These are phyloP conservation scores for Catamblyrhynchus diadema DNA, from an alignment of 2,797 vertebrate species.

Conservation along the genomic window DNA sequence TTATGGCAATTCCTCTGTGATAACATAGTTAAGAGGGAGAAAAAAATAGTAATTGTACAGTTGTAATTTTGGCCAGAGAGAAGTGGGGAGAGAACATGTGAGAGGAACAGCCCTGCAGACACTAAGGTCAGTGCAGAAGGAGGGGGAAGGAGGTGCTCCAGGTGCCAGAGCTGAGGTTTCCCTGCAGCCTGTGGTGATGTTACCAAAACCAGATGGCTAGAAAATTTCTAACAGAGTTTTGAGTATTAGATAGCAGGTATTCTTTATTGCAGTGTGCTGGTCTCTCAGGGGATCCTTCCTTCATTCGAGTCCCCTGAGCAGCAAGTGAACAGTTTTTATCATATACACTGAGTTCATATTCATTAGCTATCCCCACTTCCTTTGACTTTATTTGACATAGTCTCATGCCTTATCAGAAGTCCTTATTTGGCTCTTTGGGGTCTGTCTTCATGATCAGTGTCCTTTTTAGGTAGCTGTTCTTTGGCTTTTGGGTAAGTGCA, in stretches of 20 bases:
- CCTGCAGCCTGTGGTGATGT: not conserved
- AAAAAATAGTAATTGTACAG: too few species aligned
- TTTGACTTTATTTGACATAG: not conserved
- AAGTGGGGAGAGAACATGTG: too few species aligned
- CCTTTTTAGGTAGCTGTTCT: not conserved
- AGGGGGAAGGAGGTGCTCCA: not conserved
- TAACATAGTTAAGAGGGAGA: too few species aligned
- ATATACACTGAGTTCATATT: not conserved
- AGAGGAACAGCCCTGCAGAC: not conserved
- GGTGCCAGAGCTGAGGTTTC: not conserved
- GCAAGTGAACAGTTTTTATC: not conserved
- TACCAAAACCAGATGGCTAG: not conserved
- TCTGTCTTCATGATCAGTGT: not conserved
- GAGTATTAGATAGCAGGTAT: not conserved
- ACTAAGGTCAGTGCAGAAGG: not conserved
- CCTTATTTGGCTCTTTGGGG: not conserved
- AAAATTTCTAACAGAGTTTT: not conserved
- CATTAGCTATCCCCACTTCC: not conserved
- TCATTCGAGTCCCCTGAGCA: accelerated
- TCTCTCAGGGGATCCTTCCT: not conserved
- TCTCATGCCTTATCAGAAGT: not conserved
- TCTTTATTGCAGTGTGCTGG: not conserved
- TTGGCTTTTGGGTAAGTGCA: accelerated
- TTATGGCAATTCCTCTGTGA: not conserved
- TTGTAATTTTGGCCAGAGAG: not conserved